Evolutionary conservation across 2,113 vertebrate genomes (phyloP).

Genomic region (Scatophagus argus): DNA sequence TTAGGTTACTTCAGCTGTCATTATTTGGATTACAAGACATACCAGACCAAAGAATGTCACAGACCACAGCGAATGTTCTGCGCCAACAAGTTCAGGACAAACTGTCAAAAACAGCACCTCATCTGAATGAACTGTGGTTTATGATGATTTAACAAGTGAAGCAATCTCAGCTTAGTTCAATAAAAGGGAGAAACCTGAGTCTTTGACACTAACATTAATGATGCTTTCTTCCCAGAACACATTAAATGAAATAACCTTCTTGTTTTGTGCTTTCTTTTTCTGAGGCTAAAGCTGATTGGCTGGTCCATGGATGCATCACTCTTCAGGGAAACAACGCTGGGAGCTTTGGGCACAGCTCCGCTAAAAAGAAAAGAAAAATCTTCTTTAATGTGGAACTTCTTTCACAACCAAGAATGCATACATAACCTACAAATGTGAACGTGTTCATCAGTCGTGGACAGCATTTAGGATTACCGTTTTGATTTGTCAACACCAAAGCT

Average conservation of each 20-base stretch:
- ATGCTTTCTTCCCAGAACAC: neutral
- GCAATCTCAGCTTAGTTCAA: too few relatives aligned
- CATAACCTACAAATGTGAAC: too few relatives aligned
- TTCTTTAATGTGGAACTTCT: neutral
- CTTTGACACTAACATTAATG: too few relatives aligned
- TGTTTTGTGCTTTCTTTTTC: neutral
- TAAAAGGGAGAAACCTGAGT: too few relatives aligned
- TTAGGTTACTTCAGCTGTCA: too few relatives aligned
- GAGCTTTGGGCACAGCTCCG: neutral
- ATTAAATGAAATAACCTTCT: slow-evolving; percentile 7
- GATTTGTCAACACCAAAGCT: neutral
- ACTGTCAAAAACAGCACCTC: too few relatives aligned
- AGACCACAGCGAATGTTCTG: too few relatives aligned
- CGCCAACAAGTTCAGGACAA: too few relatives aligned
- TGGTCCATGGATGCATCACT: fast-evolving
- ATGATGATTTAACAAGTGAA: too few relatives aligned
- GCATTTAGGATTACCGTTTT: neutral
- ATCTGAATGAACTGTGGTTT: too few relatives aligned
- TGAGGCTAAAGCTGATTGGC: fast-evolving
- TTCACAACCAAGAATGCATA: neutral
- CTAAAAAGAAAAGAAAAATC: neutral
- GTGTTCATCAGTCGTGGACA: neutral
- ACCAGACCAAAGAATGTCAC: too few relatives aligned
- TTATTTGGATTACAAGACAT: too few relatives aligned
- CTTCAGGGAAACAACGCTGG: neutral